phyloP scores from a whole-genome alignment of 2,888 invertebrate species.

The Venusia cambrica region DNA sequence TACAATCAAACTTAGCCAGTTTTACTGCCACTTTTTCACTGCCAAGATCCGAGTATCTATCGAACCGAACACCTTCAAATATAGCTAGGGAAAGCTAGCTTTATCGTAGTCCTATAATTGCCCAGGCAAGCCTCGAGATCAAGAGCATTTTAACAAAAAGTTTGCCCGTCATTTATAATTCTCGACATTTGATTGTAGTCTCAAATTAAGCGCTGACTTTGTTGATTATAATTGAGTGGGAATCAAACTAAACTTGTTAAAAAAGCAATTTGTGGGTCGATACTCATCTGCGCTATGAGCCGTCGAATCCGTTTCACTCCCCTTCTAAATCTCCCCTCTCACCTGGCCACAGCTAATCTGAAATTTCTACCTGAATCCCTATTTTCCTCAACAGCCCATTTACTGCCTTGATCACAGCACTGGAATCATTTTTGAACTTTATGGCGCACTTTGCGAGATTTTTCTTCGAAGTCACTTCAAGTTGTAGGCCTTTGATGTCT shows the following conservation, averaged over 20 bases:
- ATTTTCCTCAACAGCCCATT: slow-evolving; percentile 54
- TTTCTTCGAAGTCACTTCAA: slow-evolving; percentile 31
- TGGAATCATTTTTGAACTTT: slow-evolving; percentile 47
- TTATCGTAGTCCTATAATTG: too few relatives aligned
- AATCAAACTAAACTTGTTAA: slow-evolving; percentile 42
- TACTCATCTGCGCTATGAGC: slow-evolving; percentile 37
- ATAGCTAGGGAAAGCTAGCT: too few relatives aligned
- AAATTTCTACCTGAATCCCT: slow-evolving; percentile 47
- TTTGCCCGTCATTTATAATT: too few relatives aligned
- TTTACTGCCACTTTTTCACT: too few relatives aligned
- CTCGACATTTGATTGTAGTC: too few relatives aligned
- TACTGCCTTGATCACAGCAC: slow-evolving; percentile 44
- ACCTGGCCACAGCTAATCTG: slow-evolving; percentile 29
- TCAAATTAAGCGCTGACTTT: slow-evolving; percentile 23
- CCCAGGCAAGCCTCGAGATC: too few relatives aligned
- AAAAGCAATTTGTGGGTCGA: slow-evolving; percentile 45
- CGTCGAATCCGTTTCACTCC: slow-evolving; percentile 45
- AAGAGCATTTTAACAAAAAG: too few relatives aligned
- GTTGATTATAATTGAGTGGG: slow-evolving; percentile 37
- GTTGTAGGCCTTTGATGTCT: too few relatives aligned
- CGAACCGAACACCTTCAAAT: too few relatives aligned
- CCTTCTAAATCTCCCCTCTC: slow-evolving; percentile 33
- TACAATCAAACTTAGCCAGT: too few relatives aligned
- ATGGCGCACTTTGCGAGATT: slow-evolving; percentile 33
- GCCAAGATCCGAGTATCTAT: too few relatives aligned